Percentiles rank a stretch among this genome's conserved stretches.
Conservation (phyloP, 2,888 invertebrate genomes). For the Sinopyrophorus schimmeli region DNA sequence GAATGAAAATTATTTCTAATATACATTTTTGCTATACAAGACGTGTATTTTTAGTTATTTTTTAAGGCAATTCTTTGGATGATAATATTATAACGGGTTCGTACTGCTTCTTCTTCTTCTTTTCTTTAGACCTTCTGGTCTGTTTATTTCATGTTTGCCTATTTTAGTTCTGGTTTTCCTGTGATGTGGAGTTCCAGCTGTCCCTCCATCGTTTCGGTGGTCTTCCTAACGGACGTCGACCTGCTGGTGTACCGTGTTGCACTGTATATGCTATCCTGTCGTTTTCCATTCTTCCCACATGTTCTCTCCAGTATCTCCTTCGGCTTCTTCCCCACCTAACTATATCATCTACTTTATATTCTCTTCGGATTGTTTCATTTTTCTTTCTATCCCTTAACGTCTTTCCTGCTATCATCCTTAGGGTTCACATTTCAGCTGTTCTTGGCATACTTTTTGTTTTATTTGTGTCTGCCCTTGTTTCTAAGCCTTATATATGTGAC, state of each 20-base stretch:
- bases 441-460: too few relatives aligned
- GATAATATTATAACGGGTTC: too few relatives aligned
- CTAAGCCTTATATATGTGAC: too few relatives aligned
- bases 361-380: slow-evolving; percentile 4
- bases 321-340: slow-evolving; percentile 2
- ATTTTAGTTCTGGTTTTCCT: slow-evolving; percentile 2
- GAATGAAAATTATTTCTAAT: too few relatives aligned
- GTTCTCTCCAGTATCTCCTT: background rate
- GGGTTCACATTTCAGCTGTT: too few relatives aligned
- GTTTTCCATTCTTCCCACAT: slow-evolving; percentile 4
- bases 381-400: too few relatives aligned
- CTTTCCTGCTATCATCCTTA: too few relatives aligned
- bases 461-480: too few relatives aligned
- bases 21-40: too few relatives aligned
- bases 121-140: slow-evolving; percentile 3
- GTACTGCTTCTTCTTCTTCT: slow-evolving; percentile 2
- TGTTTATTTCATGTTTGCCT: background rate
- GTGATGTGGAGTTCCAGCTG: slow-evolving; percentile 1
- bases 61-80: too few relatives aligned
- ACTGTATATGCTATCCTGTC: slow-evolving; percentile 2
- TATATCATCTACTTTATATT: too few relatives aligned
- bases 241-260: background rate
- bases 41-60: too few relatives aligned
- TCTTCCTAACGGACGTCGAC: background rate
- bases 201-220: slow-evolving; percentile 1